A percentile compares a stretch with the other conserved stretches of the same genome.
These are phyloP conservation scores for Geotrupes spiniger DNA, from an alignment of 2,888 invertebrate genomes.

Conservation along the genomic window DNA sequence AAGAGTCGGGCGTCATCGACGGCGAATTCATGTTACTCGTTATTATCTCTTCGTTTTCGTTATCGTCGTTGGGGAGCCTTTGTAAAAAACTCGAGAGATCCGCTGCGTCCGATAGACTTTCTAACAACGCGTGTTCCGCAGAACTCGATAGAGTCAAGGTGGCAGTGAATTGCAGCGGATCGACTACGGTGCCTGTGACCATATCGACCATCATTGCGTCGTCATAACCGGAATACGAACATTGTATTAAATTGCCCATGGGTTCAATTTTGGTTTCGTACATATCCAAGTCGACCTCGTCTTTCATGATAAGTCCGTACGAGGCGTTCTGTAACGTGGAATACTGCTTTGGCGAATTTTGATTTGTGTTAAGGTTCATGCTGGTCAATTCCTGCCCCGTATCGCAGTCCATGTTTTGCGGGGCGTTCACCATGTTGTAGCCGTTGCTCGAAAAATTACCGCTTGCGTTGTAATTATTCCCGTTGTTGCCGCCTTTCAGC, in stretches of 20 bases:
- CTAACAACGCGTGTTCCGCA: conserved; percentile 73
- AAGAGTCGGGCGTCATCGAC: conserved; percentile 67
- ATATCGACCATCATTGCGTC: conserved; percentile 84
- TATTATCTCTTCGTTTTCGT: conserved; percentile 62
- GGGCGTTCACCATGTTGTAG: conserved; percentile 66
- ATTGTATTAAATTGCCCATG: conserved; percentile 60
- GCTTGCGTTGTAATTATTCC: conserved; percentile 65
- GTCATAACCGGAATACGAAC: conserved; percentile 63
- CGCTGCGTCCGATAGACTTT: conserved; percentile 75
- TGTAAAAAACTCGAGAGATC: conserved; percentile 75
- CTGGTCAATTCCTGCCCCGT: conserved; percentile 61
- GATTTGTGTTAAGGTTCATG: conserved; percentile 52
- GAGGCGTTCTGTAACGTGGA: conserved; percentile 78
- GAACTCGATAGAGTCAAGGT: conserved; percentile 77
- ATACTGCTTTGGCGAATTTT: conserved; percentile 63
- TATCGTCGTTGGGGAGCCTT: conserved; percentile 59
- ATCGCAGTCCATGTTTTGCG: conserved; percentile 74
- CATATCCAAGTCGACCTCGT: conserved; percentile 70
- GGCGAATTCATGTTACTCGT: conserved; percentile 71
- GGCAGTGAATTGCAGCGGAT: conserved; percentile 79
- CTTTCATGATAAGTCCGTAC: conserved; percentile 75
- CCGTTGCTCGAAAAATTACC: conserved; percentile 63
- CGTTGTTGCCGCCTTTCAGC: conserved; percentile 74
- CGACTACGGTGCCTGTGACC: conserved; percentile 71
- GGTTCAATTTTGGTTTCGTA: conserved; percentile 73